These are phyloP conservation scores for Schrankia costaestrigalis DNA, from an alignment of 2,888 invertebrate genomes.

Conservation along the genomic window DNA sequence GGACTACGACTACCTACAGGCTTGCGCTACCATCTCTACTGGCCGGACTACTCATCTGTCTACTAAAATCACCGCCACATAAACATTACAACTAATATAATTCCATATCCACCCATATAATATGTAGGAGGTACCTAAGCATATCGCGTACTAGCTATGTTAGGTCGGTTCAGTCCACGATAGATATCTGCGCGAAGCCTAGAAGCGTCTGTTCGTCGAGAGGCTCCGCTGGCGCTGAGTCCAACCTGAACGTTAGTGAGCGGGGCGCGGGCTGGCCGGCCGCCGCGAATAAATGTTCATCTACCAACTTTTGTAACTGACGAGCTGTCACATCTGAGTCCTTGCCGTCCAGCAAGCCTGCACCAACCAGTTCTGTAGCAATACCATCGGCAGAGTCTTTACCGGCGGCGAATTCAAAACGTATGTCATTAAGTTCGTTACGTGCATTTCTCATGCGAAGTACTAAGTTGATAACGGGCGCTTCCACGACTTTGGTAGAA, in stretches of 20 bases:
- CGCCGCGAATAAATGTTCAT: constrained; percentile 71
- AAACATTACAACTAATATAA: constrained; percentile 45
- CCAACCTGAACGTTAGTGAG: constrained; percentile 93
- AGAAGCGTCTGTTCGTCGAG: constrained; percentile 97
- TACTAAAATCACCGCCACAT: constrained; percentile 37
- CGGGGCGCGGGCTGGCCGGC: constrained; percentile 76
- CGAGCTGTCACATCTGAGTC: constrained; percentile 96
- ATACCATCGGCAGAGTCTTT: constrained; percentile 97
- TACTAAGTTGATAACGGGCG: constrained; percentile 89
- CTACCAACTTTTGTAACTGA: constrained; percentile 95
- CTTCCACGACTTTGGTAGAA: constrained; percentile 48
- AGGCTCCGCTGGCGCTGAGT: constrained; percentile 83
- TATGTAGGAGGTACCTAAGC: constrained; percentile 58
- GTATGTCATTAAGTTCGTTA: constrained; percentile 97
- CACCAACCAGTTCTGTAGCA: constrained; percentile 97
- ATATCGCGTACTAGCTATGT: constrained; percentile 24
- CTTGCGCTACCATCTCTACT: background rate
- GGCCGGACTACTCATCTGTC: constrained; percentile 12
- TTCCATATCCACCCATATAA: constrained; percentile 66
- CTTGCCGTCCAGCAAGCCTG: constrained; percentile 95
- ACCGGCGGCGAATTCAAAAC: constrained; percentile 97
- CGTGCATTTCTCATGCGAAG: constrained; percentile 94
- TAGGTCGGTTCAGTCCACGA: constrained; percentile 86
- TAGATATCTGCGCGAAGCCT: constrained; percentile 98
- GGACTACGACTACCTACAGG: background rate